phyloP scores from a whole-genome alignment of 2,113 vertebrate genomes.

The Azemiops feae region DNA sequence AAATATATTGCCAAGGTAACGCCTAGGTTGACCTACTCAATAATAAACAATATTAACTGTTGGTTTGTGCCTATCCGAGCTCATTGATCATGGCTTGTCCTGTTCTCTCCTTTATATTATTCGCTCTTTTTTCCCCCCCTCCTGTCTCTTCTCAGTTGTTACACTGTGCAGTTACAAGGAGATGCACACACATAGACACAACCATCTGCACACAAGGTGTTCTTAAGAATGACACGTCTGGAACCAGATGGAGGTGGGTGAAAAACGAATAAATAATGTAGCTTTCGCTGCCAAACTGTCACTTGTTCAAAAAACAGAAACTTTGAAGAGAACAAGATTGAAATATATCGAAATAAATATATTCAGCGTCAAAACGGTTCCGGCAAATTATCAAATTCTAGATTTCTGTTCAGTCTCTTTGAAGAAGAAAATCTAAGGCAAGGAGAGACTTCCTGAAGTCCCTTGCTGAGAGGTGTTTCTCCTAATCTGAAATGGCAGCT shows the following conservation, averaged over 20 bases:
- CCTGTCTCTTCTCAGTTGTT: background rate
- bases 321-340: constrained; percentile 32
- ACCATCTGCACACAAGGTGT: background rate
- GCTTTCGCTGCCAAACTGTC: constrained; percentile 14
- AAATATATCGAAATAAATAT: constrained; percentile 26
- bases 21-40: background rate
- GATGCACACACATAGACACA: background rate
- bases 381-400: constrained; percentile 52
- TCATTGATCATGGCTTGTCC: background rate
- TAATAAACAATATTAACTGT: background rate
- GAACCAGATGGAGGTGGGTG: constrained; percentile 31
- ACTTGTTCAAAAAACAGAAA: constrained; percentile 28
- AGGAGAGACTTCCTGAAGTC: constrained; percentile 42
- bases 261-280: background rate
- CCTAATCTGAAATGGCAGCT: constrained; percentile 61
- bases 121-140: background rate
- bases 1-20: background rate
- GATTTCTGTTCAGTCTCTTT: constrained; percentile 45
- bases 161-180: background rate
- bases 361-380: constrained; percentile 36
- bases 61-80: background rate
- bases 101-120: background rate
- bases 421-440: constrained; percentile 51
- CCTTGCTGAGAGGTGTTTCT: constrained; percentile 52
- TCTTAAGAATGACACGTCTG: constrained; percentile 1